Evolutionary conservation across 2,113 vertebrate species (phyloP), one percentile per base, ranked within the genome.

Genomic region (Trachemys scripta): DNA sequence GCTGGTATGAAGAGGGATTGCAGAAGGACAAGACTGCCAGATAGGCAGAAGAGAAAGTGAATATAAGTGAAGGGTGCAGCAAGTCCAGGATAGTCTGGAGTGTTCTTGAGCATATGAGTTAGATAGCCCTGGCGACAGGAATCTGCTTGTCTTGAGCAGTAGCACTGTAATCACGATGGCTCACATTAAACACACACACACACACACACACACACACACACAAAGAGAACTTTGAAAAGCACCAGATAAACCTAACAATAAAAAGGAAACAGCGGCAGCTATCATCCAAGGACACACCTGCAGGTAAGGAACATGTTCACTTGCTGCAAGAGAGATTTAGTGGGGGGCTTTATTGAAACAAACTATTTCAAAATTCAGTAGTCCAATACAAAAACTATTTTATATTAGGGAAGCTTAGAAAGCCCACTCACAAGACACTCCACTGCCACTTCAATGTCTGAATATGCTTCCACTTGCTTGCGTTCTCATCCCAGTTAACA

Each of bases 301-400:
- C 62, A 65, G 62, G 29, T n/a, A 57, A 57, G 56, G 10, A 27
- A 57, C 56, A 57, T 57, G 5, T 57, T 57, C 13, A 6, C 31
- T n/a, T 31, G 31, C 62, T 31, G 31, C 35, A 57, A 72, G 45
- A 22, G 31, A 81, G 19, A 9, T 35, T 42, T 9, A 92, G 19
- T 45, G 35, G 19, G 5, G 89, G 65, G 20, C 53, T 35, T 45
- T 16, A 51, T 42, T 19, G 45, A 12, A 2, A 42, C 2, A 53
- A 3, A 16, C 51, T 24, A 85, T 31, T 87, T 89, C 80, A 38
- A n/a, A 13, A 80, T 27, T 4, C 45, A 49, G 38, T 49, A 76
- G 13, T 9, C 0, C 0, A 72, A 65, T 69, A 29, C 54, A 35
- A 65, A 62, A 89, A 72, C 2, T 89, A 50, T 3, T 27, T 13